These are phyloP conservation scores for Gymnorhina tibicen DNA, from an alignment of 2,113 vertebrate species.

Conservation along the genomic window DNA sequence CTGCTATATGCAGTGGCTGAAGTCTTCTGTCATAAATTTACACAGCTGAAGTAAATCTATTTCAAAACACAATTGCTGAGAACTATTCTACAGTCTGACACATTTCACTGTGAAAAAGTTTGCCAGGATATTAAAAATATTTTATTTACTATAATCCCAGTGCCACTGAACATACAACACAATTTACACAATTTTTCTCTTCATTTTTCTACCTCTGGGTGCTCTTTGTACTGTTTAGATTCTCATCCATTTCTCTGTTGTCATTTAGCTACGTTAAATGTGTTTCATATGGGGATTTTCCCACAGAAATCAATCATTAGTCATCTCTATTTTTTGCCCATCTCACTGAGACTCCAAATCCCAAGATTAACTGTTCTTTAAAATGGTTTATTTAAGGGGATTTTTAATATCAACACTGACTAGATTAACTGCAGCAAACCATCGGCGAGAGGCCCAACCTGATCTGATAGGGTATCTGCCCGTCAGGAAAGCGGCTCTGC, in stretches of 20 bases:
- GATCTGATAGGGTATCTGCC: conserved; percentile 86
- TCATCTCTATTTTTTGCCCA: not conserved
- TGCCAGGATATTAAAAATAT: not conserved
- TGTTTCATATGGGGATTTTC: not conserved
- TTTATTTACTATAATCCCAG: not conserved
- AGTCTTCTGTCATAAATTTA: not conserved
- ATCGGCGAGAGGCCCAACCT: conserved; percentile 55
- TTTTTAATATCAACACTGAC: not conserved
- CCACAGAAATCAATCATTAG: not conserved
- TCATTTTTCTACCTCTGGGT: not conserved
- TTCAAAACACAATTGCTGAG: not conserved
- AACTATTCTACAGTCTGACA: not conserved
- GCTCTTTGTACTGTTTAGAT: not conserved
- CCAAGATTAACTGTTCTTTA: not conserved
- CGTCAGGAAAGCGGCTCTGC: conserved; percentile 84
- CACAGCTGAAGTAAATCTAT: not conserved
- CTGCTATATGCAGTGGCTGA: not conserved
- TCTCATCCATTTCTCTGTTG: not conserved
- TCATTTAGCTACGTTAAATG: not conserved
- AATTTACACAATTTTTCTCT: not conserved
- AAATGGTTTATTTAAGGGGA: not conserved
- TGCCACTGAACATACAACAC: not conserved
- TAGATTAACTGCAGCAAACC: not conserved
- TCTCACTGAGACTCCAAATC: not conserved
- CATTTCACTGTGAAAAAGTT: not conserved